Evolutionary conservation across 2,797 vertebrate genomes (phyloP), one percentile per base, ranked within the genome.

Genomic region (Helicolenus hilgendorfi): DNA sequence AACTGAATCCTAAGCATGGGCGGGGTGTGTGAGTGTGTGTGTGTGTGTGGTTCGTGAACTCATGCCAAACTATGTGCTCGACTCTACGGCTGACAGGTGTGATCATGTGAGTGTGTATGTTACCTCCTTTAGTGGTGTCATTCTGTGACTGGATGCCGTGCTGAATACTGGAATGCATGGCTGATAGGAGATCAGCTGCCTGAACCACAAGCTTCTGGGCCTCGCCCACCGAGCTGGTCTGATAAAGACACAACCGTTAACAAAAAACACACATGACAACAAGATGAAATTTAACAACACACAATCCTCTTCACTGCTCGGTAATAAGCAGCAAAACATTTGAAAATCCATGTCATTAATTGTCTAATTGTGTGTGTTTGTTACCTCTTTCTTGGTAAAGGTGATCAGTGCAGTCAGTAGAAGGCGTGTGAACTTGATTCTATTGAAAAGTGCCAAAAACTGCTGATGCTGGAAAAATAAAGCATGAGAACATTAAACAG

Each of bases 381-480:
- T 26, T 97, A 99, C 99, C 98, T 99, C 99, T 96, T 99, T 99
- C 92, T 99, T 99, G 11, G 99, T 99, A 92, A 99, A 99, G 81
- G 98, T 98, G 91, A 99, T 99, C 91, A 99, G 96, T 78, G 99
- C 98, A 13, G 98, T 99, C 89, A 99, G 96, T 68, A 99, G 96
- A 73, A 99, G 92, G 0, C 99, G 98, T 29, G 98, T 99, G 95
- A 99, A 99, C 96, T 99, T 99, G 89, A 99, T 98, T 97, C 99
- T 98, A 94, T 98, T 99, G 95, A 99, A 99, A 80, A 99, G 98
- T 82, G 99, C 99, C 96, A 98, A 97, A 93, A 96, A 99, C 70
- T 99, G 99, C 75, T 99, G 99, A 95, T 99, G 99, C 99, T 99
- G 94, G n/a, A 73, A 74, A 75, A 84, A 74, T 2, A 83, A 76